Evolutionary conservation across 2,888 invertebrate species (phyloP).

Genomic region (Cerastis leucographa): DNA sequence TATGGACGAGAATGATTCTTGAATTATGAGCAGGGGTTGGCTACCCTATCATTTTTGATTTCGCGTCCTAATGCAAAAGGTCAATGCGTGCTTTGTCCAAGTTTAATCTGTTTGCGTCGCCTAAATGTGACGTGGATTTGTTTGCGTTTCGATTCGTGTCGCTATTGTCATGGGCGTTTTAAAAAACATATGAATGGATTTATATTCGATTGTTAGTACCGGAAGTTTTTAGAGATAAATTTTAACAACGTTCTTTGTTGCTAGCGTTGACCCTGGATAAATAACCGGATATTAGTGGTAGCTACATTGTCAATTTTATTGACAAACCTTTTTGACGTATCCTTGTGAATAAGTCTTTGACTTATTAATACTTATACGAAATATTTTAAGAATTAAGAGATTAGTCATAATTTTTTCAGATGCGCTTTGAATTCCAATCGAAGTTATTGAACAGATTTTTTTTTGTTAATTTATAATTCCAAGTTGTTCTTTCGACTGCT

Average conservation of each 20-base stretch:
- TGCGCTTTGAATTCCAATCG: neutral
- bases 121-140: conserved; percentile 76
- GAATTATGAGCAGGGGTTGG: conserved; percentile 85
- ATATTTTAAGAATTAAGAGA: neutral
- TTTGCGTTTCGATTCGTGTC: conserved; percentile 70
- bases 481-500: conserved; percentile 24
- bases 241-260: conserved; percentile 62
- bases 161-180: conserved; percentile 68
- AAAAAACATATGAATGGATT: conserved; percentile 63
- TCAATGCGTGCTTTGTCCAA: conserved; percentile 77
- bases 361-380: neutral
- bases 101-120: conserved; percentile 78
- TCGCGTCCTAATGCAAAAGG: conserved; percentile 82
- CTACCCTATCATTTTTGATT: conserved; percentile 83
- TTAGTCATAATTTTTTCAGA: neutral
- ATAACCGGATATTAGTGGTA: conserved; percentile 62
- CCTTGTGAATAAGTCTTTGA: conserved; percentile 9
- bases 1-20: conserved; percentile 86
- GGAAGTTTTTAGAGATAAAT: conserved; percentile 65
- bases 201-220: conserved; percentile 58
- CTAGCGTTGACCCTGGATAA: conserved; percentile 38
- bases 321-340: conserved; percentile 32
- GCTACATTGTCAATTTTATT: conserved; percentile 41
- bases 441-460: neutral
- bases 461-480: conserved; percentile 12